phyloP scores from a whole-genome alignment of 1,140 invertebrate species.

The Zaprionus tsacasi region DNA sequence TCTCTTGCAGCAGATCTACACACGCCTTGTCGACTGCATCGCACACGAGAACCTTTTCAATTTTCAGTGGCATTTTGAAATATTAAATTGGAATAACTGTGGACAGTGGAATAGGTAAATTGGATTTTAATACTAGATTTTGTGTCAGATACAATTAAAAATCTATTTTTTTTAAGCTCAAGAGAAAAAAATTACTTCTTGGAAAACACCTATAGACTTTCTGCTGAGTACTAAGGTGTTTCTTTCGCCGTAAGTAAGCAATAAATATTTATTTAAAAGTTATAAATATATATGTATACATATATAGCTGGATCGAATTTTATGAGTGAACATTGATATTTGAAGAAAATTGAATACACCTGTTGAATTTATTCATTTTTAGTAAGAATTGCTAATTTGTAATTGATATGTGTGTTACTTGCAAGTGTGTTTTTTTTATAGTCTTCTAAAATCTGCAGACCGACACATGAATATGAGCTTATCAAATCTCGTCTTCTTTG shows the following conservation, averaged over 20 bases:
- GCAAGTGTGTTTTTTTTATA: not conserved
- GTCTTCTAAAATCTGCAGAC: not conserved
- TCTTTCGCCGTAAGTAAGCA: not conserved
- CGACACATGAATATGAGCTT: not conserved
- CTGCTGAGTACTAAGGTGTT: not conserved
- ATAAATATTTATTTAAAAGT: too few species aligned
- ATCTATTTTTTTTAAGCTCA: too few species aligned
- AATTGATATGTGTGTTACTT: too few species aligned
- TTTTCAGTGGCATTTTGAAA: constrained; percentile 84
- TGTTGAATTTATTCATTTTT: too few species aligned
- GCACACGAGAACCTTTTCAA: constrained; percentile 92
- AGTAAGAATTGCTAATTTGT: too few species aligned
- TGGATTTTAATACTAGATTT: too few species aligned
- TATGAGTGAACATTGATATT: not conserved
- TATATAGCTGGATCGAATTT: not conserved
- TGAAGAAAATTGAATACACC: not conserved
- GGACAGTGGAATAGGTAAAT: not conserved
- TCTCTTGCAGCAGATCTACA: constrained; percentile 90
- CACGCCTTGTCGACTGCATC: constrained; percentile 96
- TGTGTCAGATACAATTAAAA: too few species aligned
- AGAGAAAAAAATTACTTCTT: too few species aligned
- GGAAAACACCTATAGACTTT: too few species aligned
- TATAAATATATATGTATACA: too few species aligned
- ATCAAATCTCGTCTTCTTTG: not conserved
- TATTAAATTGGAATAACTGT: constrained; percentile 7